Conservation (phyloP, 2,888 invertebrate species). For the Perizoma affinitatum region DNA sequence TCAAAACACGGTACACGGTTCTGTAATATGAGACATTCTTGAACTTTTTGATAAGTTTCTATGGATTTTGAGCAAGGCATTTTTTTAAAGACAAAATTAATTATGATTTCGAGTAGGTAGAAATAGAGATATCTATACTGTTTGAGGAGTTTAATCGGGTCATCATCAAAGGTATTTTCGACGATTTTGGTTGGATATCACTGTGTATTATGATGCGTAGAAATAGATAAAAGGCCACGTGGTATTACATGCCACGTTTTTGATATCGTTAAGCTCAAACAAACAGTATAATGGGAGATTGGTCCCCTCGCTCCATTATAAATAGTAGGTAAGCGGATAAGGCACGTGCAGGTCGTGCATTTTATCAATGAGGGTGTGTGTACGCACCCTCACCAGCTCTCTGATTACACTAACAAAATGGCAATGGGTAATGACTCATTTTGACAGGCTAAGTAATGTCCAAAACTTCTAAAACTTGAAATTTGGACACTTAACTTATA, state of each 20-base stretch:
- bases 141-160: no score
- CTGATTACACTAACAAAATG: not conserved
- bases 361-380: slow-evolving; percentile 64
- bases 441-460: no score
- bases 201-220: slow-evolving; percentile 4
- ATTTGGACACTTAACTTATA: no score
- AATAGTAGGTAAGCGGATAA: slow-evolving; percentile 73
- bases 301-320: slow-evolving; percentile 64
- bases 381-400: slow-evolving; percentile 57
- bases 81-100: slow-evolving; percentile 14
- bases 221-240: slow-evolving; percentile 12
- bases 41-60: slow-evolving; percentile 16
- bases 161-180: no score
- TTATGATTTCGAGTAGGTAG: slow-evolving; percentile 3
- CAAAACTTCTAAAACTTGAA: no score
- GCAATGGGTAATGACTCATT: no score
- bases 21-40: slow-evolving; percentile 12
- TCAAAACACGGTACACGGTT: slow-evolving; percentile 8
- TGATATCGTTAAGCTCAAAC: slow-evolving; percentile 32
- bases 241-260: slow-evolving; percentile 31
- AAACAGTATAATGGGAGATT: slow-evolving; percentile 41
- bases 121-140: no score
- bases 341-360: slow-evolving; percentile 74
- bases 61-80: slow-evolving; percentile 8
- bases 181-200: not conserved